phyloP scores from a whole-genome alignment of 2,113 vertebrate species.

The Anoura caudifer region DNA sequence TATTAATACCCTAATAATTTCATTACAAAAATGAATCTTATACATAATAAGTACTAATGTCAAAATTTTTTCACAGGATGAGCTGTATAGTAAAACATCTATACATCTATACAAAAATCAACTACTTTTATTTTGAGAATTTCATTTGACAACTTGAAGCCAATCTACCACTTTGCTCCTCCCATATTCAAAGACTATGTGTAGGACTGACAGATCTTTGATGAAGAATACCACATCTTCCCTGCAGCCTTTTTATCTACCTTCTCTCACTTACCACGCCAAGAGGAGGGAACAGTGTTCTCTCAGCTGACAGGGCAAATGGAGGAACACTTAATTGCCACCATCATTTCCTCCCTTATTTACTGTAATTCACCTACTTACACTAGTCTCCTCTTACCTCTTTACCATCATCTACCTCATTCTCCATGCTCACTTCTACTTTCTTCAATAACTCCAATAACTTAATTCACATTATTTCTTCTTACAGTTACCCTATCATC shows the following conservation, averaged over 20 bases:
- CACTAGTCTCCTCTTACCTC: not conserved
- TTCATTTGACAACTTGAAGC: constrained; percentile 38
- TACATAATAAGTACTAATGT: not conserved
- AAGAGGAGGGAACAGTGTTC: not conserved
- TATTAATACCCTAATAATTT: constrained; percentile 28
- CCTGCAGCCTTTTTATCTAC: not conserved
- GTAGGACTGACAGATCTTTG: not conserved
- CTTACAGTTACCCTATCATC: not conserved
- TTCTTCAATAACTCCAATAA: not conserved
- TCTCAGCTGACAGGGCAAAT: not conserved
- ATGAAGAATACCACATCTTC: constrained; percentile 1
- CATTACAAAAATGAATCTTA: constrained; percentile 33
- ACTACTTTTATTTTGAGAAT: constrained; percentile 4
- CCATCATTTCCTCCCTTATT: not conserved
- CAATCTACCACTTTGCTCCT: not conserved
- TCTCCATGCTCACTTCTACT: not conserved
- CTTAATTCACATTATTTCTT: constrained; percentile 6
- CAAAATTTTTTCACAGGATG: constrained; percentile 17
- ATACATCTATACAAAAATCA: not conserved
- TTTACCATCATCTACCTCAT: not conserved
- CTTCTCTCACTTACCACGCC: not conserved
- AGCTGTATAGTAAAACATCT: not conserved
- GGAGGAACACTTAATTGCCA: not conserved
- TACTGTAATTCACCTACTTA: not conserved
- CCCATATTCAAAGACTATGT: not conserved